Base-by-base conservation (phyloP, 2,113 vertebrate genomes). In the Craseonycteris thonglongyai region DNA sequence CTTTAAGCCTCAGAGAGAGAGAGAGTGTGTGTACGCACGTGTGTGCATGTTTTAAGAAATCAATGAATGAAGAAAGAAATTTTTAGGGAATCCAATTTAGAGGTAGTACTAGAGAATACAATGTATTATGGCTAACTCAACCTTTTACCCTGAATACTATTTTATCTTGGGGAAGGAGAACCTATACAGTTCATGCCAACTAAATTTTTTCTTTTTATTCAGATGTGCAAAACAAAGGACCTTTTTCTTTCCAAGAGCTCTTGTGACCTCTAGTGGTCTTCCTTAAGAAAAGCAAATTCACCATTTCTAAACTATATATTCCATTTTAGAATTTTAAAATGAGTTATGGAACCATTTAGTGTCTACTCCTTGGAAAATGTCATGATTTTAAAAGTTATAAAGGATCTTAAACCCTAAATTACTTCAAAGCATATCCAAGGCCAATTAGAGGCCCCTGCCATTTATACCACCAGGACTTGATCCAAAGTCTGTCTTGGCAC, bases 211-310 rank as follows among this genome's bases (percentile, higher is more conserved):
- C 58, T 74, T 95, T 95, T 63, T 40, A 79, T 78, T 85, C 66
- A 19, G 11, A 47, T 0, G 6, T 26, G 7, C 40, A 38, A 66
- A 90, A 94, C 82, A 83, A 95, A 95, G 49, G 15, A 47, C 51
- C 12, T 42, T 80, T 85, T 89, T 86, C 38, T 95, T 97, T 93
- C 83, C 51, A 97, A 97, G 95, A 94, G 96, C 93, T 97, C 91
- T 96, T 90, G 28, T 95, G 98, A 94, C 97, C 98, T 97, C 98
- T 98, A 97, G 97, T 93, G 98, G 97, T 92, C 91, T 45, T 81
- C 21, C 58, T 88, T 81, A 68, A 28, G 40, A 94, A 96, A 94
- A 91, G 51, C 40, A 78, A 82, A 81, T 80, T 22, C 49, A 91
- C 75, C 68, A 59, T 95, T 83, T 79, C 71, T 69, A 56, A 89